Percentiles rank a stretch among this genome's conserved stretches.
These are phyloP conservation scores for Limenitis camilla DNA, from an alignment of 2,888 invertebrate species.

Conservation along the genomic window DNA sequence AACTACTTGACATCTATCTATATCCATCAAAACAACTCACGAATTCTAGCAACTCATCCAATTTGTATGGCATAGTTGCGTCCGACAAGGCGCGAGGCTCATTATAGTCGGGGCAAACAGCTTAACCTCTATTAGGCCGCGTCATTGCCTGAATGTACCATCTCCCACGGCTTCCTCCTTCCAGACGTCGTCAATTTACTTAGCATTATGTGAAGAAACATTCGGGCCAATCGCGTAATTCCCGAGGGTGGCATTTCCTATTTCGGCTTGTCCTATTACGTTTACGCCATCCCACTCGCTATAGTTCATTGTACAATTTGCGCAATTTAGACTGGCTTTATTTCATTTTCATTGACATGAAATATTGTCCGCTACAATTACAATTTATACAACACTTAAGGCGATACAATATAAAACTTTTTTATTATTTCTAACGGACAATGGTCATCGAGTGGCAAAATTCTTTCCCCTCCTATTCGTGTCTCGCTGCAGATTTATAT, in stretches of 20 bases:
- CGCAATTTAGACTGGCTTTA: constrained; percentile 12
- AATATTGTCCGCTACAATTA: not conserved
- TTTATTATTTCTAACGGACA: no score
- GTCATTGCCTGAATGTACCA: constrained; percentile 48
- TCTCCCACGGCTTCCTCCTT: constrained; percentile 66
- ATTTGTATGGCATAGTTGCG: constrained; percentile 50
- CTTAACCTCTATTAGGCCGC: constrained; percentile 68
- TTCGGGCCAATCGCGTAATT: constrained; percentile 38
- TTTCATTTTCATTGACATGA: constrained; percentile 11
- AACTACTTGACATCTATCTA: constrained; percentile 8
- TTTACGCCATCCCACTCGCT: constrained; percentile 19
- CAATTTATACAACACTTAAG: not conserved
- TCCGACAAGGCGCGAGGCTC: constrained; percentile 54
- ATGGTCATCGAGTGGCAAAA: no score
- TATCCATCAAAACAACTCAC: constrained; percentile 16
- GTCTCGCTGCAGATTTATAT: constrained; percentile 4
- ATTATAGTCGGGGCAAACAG: constrained; percentile 59
- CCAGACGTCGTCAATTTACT: constrained; percentile 50
- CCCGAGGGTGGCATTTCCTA: constrained; percentile 40
- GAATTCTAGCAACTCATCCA: constrained; percentile 38
- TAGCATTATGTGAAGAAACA: constrained; percentile 37
- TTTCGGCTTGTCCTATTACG: constrained; percentile 27
- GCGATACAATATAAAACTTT: no score
- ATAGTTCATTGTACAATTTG: constrained; percentile 16
- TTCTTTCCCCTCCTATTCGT: no score